A percentile compares a stretch with the other conserved stretches of the same genome.
Evolutionary conservation across 2,888 invertebrate genomes (phyloP).

Genomic region (Lamproptera curius): DNA sequence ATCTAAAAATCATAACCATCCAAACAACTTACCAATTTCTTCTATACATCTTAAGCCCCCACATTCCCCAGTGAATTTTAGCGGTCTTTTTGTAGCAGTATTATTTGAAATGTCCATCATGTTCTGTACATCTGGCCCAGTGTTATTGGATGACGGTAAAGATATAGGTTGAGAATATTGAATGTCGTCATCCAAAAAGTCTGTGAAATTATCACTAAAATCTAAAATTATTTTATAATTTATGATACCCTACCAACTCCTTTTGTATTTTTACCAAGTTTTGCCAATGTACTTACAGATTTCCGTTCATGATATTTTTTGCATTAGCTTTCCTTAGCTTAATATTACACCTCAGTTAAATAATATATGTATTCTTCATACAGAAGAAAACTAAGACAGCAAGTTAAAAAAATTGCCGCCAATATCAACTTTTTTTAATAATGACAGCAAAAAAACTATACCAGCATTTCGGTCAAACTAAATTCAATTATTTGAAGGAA

Average conservation of each 20-base stretch:
- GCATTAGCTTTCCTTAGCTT: too few species aligned
- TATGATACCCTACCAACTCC: background rate
- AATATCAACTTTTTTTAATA: background rate
- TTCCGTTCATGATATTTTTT: background rate
- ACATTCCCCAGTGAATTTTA: conserved; percentile 52
- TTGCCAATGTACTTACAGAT: conserved; percentile 4
- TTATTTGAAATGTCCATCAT: conserved; percentile 1
- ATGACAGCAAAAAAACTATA: too few species aligned
- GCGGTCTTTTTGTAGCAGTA: conserved; percentile 34
- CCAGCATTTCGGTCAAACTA: too few species aligned
- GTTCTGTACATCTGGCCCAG: conserved; percentile 11
- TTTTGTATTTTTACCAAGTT: too few species aligned
- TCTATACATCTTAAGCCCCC: conserved; percentile 57
- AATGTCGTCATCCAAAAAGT: conserved; percentile 54
- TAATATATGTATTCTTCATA: background rate
- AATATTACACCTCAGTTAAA: too few species aligned
- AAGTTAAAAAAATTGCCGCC: background rate
- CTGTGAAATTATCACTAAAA: conserved; percentile 54
- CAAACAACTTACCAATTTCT: conserved; percentile 52
- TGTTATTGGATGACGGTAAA: conserved; percentile 37
- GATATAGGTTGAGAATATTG: conserved; percentile 60
- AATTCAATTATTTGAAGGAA: too few species aligned
- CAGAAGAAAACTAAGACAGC: background rate
- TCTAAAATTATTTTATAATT: conserved; percentile 8
- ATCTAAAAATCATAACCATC: too few species aligned